phyloP scores from a whole-genome alignment of 2,888 invertebrate species.

The Tryphoninae sp. region DNA sequence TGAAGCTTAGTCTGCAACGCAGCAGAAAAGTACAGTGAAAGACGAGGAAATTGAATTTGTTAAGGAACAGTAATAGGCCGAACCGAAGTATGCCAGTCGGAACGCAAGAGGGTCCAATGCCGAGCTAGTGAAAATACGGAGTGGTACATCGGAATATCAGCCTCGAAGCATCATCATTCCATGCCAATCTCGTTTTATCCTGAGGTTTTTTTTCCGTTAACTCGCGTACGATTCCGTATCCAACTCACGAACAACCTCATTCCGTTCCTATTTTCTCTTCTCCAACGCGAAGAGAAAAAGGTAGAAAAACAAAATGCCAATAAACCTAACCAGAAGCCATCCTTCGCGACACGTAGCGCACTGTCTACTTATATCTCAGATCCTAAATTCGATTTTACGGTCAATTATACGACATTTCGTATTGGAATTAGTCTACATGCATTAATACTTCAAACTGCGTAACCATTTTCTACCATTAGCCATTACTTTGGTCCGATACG shows the following conservation, averaged over 20 bases:
- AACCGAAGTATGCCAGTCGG: conserved; percentile 61
- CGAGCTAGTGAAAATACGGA: conserved; percentile 43
- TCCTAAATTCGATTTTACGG: conserved; percentile 69
- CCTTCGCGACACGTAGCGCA: conserved; percentile 50
- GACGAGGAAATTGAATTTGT: conserved; percentile 66
- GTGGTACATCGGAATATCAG: conserved; percentile 25
- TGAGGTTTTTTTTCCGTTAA: conserved; percentile 60
- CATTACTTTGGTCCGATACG: conserved; percentile 55
- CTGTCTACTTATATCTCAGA: conserved; percentile 65
- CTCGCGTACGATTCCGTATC: conserved; percentile 64
- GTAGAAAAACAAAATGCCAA: conserved; percentile 20
- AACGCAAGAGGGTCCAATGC: conserved; percentile 50
- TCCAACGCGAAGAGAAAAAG: not conserved
- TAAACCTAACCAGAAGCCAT: conserved; percentile 34
- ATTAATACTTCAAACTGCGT: conserved; percentile 51
- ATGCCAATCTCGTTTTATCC: conserved; percentile 60
- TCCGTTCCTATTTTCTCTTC: conserved; percentile 25
- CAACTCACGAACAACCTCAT: conserved; percentile 66
- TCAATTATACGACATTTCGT: conserved; percentile 66
- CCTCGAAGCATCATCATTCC: conserved; percentile 66
- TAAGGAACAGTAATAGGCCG: conserved; percentile 62
- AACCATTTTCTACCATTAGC: conserved; percentile 50
- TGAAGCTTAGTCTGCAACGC: conserved; percentile 35
- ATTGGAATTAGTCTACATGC: conserved; percentile 46
- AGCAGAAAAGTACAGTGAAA: conserved; percentile 38